phyloP scores from a whole-genome alignment of 2,888 invertebrate species.

The Stomorhina lunata region DNA sequence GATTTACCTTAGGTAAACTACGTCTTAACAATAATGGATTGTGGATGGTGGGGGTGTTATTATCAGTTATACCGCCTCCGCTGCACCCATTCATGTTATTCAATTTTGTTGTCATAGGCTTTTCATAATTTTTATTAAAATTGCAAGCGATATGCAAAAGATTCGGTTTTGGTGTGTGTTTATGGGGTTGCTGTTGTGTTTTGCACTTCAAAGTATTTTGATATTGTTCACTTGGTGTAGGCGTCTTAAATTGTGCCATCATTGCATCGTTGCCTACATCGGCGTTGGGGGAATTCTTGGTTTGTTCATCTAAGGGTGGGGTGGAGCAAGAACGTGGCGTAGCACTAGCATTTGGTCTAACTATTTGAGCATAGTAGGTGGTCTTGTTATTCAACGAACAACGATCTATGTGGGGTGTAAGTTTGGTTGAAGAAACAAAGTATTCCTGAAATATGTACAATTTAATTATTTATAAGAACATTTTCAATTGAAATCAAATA shows the following conservation, averaged over 20 bases:
- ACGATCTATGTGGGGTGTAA: slow-evolving; percentile 73
- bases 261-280: neutral
- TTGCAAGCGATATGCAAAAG: slow-evolving; percentile 68
- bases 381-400: slow-evolving; percentile 66
- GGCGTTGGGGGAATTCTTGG: neutral
- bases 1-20: slow-evolving; percentile 77
- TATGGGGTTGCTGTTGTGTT: slow-evolving; percentile 58
- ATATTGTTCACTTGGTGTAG: slow-evolving; percentile 66
- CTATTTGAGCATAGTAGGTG: slow-evolving; percentile 1
- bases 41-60: slow-evolving; percentile 51
- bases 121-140: slow-evolving; percentile 57
- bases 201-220: slow-evolving; percentile 60
- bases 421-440: slow-evolving; percentile 70
- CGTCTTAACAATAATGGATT: slow-evolving; percentile 72
- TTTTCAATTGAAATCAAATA: neutral
- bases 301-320: slow-evolving; percentile 48
- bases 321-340: slow-evolving; percentile 42
- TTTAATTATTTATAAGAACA: neutral
- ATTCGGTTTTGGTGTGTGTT: slow-evolving; percentile 68
- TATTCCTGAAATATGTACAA: slow-evolving; percentile 60
- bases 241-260: slow-evolving; percentile 74
- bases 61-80: neutral
- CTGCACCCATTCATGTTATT: neutral
- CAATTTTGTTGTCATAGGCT: slow-evolving; percentile 21
- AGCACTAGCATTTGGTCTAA: neutral